Base-by-base conservation (phyloP, 2,888 invertebrate species). In the Belgica antarctica region DNA sequence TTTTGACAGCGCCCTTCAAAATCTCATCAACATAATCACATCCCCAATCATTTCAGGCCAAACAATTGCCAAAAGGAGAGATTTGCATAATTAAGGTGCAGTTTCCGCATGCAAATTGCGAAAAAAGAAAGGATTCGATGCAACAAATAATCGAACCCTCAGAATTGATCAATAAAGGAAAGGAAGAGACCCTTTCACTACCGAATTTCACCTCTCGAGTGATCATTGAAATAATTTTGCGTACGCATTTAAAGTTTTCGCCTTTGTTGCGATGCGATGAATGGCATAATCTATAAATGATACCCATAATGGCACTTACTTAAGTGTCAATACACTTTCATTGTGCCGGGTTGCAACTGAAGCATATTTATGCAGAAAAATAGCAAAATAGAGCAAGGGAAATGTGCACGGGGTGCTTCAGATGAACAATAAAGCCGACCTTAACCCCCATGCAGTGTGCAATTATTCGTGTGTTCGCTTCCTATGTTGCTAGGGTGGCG, bases 81-180 rank as follows among this genome's bases (percentile, higher is more conserved):
- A 65, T 65, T 65, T 65, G 65, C 65, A 65, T 65, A 65, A 65
- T 65, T 65, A 65, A 65, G 65, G 65, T 65, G 65, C 65, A 65
- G 47, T 65, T 46, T 63, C 31, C 46, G 24, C 63, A 62, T 28
- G 31, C 36, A 17, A 47, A 25, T 65, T 65, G 65, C 65, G 47
- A 65, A 65, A 25, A 15, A 7, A 24, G 19, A 62, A n/a, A n/a
- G n/a, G n/a, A 8, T 41, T 15, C 41, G 52, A 22, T 68, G 68
- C 68, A 68, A 19, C 36, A 65, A 63, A 47, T 47, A 47, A 65
- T 68, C 22, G 57, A 24, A 46, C 68, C 65, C 68, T 68, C 68
- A 68, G 24, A 68, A 68, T 66, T 57, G 68, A 68, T 68, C 68
- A 68, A 68, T 68, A 68, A 57, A 25, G 19, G 59, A 12, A 46